Evolutionary conservation across 2,888 invertebrate species (phyloP), one percentile per base, ranked within the genome.

Genomic region (Dorcus parallelipipedus): DNA sequence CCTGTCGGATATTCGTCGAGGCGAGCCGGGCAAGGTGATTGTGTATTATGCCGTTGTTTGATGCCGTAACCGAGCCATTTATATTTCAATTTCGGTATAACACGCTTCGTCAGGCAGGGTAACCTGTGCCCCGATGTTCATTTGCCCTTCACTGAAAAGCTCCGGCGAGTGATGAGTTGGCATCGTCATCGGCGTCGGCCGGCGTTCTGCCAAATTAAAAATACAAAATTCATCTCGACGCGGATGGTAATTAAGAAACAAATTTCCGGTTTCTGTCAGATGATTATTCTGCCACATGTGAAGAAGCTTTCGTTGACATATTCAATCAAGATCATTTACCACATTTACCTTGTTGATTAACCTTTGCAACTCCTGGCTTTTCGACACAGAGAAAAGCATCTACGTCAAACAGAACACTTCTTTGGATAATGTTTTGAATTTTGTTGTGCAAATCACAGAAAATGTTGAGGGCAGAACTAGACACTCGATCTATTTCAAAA

Each of bases 11-110:
- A 23, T 58, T 58, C 54, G 49, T 57, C 54, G 58, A 58, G 58
- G 51, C 58, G 58, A 61, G 52, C 61, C 61, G 61, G 39, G 52
- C 58, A 61, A 61, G 58, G 61, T 61, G 61, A 61, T 61, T 61
- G 60, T 60, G 57, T 49, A 60, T 57, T 60, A 60, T 54, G 54
- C 53, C 56, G 51, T 60, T 60, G 61, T 61, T 61, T 61, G 58
- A 58, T 61, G 58, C 61, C 58, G 57, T 53, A 54, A 49, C 54
- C 45, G 33, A 52, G 52, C 61, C 58, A 61, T 61, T 61, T 61
- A 61, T 61, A 61, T 61, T 61, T 61, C 61, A 61, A 61, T 61
- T 56, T 61, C 61, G 38, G 52, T 42, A 54, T 50, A 45, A 58
- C 56, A 58, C 58, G 61, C 52, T 61, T 51, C 50, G 58, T 52